Evolutionary conservation across 1,140 invertebrate species (phyloP).

Genomic region (Zaprionus nigranus): DNA sequence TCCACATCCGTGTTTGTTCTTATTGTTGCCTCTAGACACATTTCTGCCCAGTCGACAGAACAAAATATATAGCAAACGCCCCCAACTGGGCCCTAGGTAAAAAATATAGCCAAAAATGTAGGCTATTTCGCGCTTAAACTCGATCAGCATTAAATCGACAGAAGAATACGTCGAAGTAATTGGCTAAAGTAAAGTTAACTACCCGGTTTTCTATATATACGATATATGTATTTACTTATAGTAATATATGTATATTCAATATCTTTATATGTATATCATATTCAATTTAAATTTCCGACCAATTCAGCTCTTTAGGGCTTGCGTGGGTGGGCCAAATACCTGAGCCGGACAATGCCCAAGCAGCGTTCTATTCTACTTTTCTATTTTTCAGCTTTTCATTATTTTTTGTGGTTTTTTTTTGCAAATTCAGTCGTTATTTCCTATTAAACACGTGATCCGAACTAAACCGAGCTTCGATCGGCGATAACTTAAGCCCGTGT

Average conservation of each 20-base stretch:
- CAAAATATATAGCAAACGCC: neutral
- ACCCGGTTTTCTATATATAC: neutral
- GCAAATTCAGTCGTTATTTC: conserved; percentile 4
- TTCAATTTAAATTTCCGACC: neutral
- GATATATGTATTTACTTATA: neutral
- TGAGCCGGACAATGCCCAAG: neutral
- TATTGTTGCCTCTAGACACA: neutral
- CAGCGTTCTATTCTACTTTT: conserved; percentile 19
- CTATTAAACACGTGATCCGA: neutral
- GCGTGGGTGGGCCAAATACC: conserved; percentile 18
- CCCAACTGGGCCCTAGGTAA: neutral
- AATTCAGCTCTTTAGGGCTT: conserved; percentile 18
- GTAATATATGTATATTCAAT: neutral
- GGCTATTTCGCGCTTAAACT: neutral
- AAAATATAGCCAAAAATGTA: neutral
- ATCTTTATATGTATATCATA: neutral
- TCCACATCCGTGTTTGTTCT: conserved; percentile 2
- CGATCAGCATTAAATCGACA: neutral
- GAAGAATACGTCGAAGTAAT: neutral
- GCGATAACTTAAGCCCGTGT: neutral
- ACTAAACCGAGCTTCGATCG: neutral
- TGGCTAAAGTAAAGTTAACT: neutral
- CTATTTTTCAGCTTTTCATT: neutral
- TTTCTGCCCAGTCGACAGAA: conserved; percentile 3
- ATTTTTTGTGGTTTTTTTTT: conserved; percentile 5